A percentile compares a stretch with the other conserved stretches of the same genome.
Evolutionary conservation across 2,113 vertebrate genomes (phyloP).

Genomic region (Tragelaphus buxtoni): DNA sequence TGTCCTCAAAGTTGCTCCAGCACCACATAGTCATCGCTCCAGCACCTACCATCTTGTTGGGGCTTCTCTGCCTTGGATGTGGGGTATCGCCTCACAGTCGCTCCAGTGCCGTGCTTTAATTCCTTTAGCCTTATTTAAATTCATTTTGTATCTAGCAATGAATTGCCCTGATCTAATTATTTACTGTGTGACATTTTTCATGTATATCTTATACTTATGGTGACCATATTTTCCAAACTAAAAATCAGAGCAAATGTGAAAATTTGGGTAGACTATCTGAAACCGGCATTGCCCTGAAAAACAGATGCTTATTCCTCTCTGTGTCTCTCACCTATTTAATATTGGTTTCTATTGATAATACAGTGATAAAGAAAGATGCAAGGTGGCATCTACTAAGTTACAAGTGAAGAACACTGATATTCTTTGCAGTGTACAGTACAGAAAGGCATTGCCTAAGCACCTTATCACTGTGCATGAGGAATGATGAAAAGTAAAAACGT

Average conservation of each 20-base stretch:
- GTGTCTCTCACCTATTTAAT: background rate
- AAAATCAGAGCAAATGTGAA: constrained; percentile 4
- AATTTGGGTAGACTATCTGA: constrained; percentile 6
- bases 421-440: background rate
- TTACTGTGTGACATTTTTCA: background rate
- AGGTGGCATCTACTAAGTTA: background rate
- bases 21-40: too few relatives aligned
- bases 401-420: background rate
- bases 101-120: background rate
- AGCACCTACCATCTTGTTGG: too few relatives aligned
- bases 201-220: background rate
- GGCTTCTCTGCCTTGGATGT: too few relatives aligned
- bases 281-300: background rate
- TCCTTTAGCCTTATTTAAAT: background rate
- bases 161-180: background rate
- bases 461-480: background rate
- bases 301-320: background rate
- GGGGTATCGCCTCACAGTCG: too few relatives aligned
- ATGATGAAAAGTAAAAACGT: background rate
- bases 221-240: constrained; percentile 47
- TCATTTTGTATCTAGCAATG: background rate
- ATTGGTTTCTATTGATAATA: background rate
- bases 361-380: background rate
- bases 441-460: background rate
- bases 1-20: too few relatives aligned